Percentiles rank a stretch among this genome's conserved stretches.
Evolutionary conservation across 2,888 invertebrate genomes (phyloP).

Genomic region (Antitype chi): DNA sequence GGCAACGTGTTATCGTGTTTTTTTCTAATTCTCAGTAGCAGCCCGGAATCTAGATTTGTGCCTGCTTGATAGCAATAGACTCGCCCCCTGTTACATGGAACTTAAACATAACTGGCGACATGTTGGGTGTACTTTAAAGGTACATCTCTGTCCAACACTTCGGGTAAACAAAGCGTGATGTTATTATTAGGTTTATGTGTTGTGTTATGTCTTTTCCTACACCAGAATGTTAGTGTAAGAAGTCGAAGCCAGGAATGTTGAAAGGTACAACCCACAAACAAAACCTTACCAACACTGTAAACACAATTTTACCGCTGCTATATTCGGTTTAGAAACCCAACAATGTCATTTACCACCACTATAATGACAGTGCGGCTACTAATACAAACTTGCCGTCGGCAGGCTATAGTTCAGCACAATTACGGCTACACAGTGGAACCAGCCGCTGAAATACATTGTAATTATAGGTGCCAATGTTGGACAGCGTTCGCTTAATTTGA

Average conservation of each 20-base stretch:
- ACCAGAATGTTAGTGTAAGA: not conserved
- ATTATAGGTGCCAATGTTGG: conserved; percentile 40
- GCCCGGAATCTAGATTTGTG: too few relatives aligned
- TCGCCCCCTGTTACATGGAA: too few relatives aligned
- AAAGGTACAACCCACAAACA: not conserved
- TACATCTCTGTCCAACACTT: too few relatives aligned
- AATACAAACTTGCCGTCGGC: conserved; percentile 19
- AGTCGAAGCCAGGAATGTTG: not conserved
- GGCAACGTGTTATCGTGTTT: too few relatives aligned
- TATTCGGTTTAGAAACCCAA: not conserved
- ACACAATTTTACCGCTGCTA: not conserved
- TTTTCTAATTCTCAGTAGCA: too few relatives aligned
- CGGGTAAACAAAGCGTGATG: too few relatives aligned
- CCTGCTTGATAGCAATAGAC: too few relatives aligned
- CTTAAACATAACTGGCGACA: too few relatives aligned
- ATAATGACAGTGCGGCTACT: conserved; percentile 20
- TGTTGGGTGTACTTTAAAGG: too few relatives aligned
- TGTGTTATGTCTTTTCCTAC: not conserved
- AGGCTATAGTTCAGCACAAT: conserved; percentile 28
- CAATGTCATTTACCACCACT: conserved; percentile 11
- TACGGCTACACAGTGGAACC: conserved; percentile 18
- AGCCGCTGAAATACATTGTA: conserved; percentile 39
- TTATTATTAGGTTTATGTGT: too few relatives aligned
- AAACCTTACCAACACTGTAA: not conserved
- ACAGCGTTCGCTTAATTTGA: conserved; percentile 24